Percentiles rank a stretch among this genome's conserved stretches.
Conservation (phyloP, 2,797 vertebrate species). For the Acestrorhynchus altus region DNA sequence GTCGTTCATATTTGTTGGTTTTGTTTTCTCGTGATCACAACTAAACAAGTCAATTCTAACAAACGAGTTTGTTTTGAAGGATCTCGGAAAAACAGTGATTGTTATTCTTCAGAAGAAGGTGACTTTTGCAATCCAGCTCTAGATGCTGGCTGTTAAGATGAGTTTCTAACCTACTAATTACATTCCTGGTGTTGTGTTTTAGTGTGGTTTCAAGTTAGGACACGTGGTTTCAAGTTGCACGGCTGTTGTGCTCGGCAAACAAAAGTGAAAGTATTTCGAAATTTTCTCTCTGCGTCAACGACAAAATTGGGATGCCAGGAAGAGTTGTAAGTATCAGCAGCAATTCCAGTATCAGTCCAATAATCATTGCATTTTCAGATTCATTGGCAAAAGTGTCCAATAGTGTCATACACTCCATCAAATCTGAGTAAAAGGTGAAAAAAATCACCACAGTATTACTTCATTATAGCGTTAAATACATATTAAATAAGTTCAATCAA, state of each 20-base stretch:
- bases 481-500: constrained; percentile 15
- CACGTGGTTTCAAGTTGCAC: background rate
- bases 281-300: too few species aligned
- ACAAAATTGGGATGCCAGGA: background rate
- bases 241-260: background rate
- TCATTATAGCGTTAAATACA: constrained; percentile 3
- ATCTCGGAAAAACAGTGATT: too few species aligned
- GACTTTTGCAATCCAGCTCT: too few species aligned
- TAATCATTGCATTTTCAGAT: background rate
- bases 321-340: background rate
- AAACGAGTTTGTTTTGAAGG: too few species aligned
- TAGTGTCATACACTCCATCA: background rate
- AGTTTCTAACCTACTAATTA: too few species aligned
- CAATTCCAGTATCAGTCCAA: background rate
- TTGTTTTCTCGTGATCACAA: too few species aligned
- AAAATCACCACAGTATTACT: background rate
- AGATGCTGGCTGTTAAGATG: too few species aligned
- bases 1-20: too few species aligned
- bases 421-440: background rate
- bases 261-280: background rate
- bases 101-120: too few species aligned
- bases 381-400: background rate
- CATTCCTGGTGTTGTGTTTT: too few species aligned
- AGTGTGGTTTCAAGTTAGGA: too few species aligned
- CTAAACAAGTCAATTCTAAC: too few species aligned